Evolutionary conservation across 1,140 invertebrate species (phyloP).

Genomic region (Littorina saxatilis): DNA sequence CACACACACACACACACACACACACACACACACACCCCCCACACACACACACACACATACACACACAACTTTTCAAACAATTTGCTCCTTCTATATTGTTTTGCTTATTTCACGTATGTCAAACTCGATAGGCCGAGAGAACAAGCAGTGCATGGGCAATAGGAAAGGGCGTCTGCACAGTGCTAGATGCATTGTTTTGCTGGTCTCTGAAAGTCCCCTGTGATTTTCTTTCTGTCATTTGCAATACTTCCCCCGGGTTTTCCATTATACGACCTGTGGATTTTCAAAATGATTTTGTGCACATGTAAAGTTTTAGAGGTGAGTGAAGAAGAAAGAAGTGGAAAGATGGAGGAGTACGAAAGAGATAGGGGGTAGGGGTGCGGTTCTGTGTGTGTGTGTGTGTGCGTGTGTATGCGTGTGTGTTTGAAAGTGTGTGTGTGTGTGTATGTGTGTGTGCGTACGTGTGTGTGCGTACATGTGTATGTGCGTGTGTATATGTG

Average conservation of each 20-base stretch:
- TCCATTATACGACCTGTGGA: too few relatives aligned
- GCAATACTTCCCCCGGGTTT: neutral
- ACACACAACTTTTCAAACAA: neutral
- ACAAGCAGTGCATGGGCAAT: too few relatives aligned
- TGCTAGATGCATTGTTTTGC: neutral
- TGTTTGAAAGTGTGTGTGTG: too few relatives aligned
- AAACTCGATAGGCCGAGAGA: neutral
- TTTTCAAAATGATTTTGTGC: neutral
- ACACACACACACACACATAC: too few relatives aligned
- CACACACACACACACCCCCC: too few relatives aligned
- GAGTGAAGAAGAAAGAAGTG: neutral
- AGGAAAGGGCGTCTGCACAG: too few relatives aligned
- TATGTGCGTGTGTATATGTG: neutral
- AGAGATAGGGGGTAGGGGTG: neutral
- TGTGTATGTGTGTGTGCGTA: neutral
- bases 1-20: neutral
- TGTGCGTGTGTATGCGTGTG: too few relatives aligned
- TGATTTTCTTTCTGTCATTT: neutral
- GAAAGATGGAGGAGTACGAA: neutral
- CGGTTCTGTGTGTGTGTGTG: neutral
- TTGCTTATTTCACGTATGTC: neutral
- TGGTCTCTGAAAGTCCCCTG: neutral
- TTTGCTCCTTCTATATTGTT: neutral
- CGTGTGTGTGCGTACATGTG: neutral
- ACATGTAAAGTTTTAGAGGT: neutral